Evolutionary conservation across 64 coral and sea anemone genomes (phyloP), one percentile per base, ranked within the genome.

Genomic region (Trachythela sp.): DNA sequence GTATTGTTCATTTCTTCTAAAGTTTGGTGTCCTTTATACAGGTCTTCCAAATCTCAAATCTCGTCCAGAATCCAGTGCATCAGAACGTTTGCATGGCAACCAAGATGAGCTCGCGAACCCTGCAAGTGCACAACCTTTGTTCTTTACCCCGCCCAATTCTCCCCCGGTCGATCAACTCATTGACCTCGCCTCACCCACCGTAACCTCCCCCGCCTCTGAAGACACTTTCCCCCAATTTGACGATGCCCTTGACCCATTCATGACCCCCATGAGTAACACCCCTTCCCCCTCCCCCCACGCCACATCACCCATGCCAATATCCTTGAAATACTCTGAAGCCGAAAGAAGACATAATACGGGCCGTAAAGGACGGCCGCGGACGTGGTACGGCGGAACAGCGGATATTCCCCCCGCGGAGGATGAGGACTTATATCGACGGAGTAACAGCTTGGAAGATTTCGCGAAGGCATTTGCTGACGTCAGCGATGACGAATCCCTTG

Each of bases 371-470:
- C 26, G 75, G 0, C 75, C 75, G 75, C 31, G 37, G 20, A 80
- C 75, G 33, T 80, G 75, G 75, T 80, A 80, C 37, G 75, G 75
- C 37, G 75, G 75, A 80, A 14, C 32, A 29, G 75, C 75, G 33
- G 75, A 64, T 27, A 1, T 64, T 27, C 18, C 75, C 2, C 9
- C 13, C 0, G 4, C 33, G 37, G 37, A 80, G 31, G 34, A 80
- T 15, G 75, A 80, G 3, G 34, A 35, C 31, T 9, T 80, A 29
- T 39, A 15, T 2, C 30, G 34, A 15, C 31, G 75, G 37, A 80
- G 75, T 35, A 80, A 80, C 32, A 80, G 75, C 33, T 29, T 80
- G 31, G 75, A 80, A 35, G 33, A 80, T 35, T 80, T 80, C 17
- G 75, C 75, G 2, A 80, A 34, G 14, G 33, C 33, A 38, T 29